These are phyloP conservation scores for Danionella dracula DNA, from an alignment of 2,797 vertebrate species.

Conservation along the genomic window DNA sequence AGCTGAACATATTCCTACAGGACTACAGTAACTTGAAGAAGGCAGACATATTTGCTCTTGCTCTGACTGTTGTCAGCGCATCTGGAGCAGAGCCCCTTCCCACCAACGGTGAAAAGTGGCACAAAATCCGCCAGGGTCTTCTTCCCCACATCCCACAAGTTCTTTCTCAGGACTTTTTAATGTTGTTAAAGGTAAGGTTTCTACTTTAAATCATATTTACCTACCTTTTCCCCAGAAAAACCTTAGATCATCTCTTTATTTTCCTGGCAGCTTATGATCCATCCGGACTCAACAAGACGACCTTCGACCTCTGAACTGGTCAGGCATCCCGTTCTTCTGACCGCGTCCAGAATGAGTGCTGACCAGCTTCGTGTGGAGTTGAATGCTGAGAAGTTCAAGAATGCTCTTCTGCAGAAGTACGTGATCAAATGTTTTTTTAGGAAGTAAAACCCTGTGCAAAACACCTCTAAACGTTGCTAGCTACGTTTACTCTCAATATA, in stretches of 20 bases:
- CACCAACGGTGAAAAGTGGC: conserved; percentile 93
- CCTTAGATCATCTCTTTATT: background rate
- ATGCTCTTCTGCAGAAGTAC: conserved; percentile 93
- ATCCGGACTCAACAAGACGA: conserved; percentile 82
- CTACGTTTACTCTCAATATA: no score
- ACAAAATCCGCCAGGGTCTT: conserved; percentile 88
- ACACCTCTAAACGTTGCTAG: no score
- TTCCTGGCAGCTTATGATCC: conserved; percentile 84
- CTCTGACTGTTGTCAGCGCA: conserved; percentile 68
- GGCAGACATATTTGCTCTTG: conserved; percentile 75
- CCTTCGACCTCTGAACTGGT: conserved; percentile 85
- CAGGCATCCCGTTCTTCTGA: conserved; percentile 87
- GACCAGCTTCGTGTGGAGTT: conserved; percentile 94
- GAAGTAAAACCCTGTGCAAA: no score
- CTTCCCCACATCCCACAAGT: conserved; percentile 88
- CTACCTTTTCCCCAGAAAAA: no score
- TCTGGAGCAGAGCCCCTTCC: conserved; percentile 88
- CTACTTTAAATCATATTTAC: background rate
- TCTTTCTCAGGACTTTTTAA: conserved; percentile 82
- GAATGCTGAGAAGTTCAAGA: conserved; percentile 97
- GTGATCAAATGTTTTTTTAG: no score
- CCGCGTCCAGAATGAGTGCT: conserved; percentile 86
- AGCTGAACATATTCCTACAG: conserved; percentile 42
- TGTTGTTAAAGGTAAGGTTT: conserved; percentile 81
- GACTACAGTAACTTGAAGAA: conserved; percentile 70